Evolutionary conservation across 2,888 invertebrate species (phyloP), one percentile per base, ranked within the genome.

Genomic region (Camponotus fellah): DNA sequence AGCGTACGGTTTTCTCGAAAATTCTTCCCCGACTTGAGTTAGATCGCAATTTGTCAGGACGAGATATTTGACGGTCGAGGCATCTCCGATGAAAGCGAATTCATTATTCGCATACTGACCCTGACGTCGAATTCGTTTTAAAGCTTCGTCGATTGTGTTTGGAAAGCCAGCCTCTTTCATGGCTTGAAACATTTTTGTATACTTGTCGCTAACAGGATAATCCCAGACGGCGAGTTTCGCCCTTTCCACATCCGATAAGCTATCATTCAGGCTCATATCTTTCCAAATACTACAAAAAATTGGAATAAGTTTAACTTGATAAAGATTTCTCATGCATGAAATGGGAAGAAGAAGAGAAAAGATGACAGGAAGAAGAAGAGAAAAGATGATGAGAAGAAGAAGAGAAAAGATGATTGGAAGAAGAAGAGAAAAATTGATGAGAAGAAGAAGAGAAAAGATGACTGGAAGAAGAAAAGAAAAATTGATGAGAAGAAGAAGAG

Each of bases 191-290:
- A 99, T 99, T 95, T 99, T 99, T 60, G 99, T 99, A 95, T 99
- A 99, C 93, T 99, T 99, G 95, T 99, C 99, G 92, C 99, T 99
- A 0, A 99, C 99, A 0, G 99, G 99, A 94, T 99, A 99, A 94
- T 99, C 99, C 99, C 99, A 99, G 0, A 99, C 99, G 0, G 99
- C 99, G 21, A 99, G 95, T 94, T 99, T 98, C 0, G 99, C 98
- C 46, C 99, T 96, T 93, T 99, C 99, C 5, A 98, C 96, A 83
- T 98, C 98, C 34, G 97, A 97, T 74, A 99, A 95, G 77, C 98
- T 98, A 95, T 99, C 99, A 94, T 99, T 99, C 34, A 99, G 95
- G 53, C 99, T 99, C 98, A 99, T 98, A 91, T 99, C 98, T 94
- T 99, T 99, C 99, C 99, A 99, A 90, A 99, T 99, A 91, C 98